Conservation (phyloP, 1,140 invertebrate species). For the Atta cephalotes region DNA sequence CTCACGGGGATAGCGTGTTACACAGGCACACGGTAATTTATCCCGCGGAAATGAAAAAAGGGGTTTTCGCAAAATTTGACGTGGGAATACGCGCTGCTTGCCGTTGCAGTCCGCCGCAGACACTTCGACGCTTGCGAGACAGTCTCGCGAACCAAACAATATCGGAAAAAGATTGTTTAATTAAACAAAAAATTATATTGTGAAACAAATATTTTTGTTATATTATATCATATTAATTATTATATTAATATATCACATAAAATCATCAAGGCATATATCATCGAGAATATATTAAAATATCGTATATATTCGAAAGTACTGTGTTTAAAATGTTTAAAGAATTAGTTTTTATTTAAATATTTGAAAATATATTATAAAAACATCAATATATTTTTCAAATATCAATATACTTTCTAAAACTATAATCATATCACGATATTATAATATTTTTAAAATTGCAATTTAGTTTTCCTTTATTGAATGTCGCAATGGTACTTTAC, state of each 20-base stretch:
- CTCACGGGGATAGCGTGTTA: constrained; percentile 61
- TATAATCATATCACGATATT: not conserved
- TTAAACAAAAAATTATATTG: not conserved
- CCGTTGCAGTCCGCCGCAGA: not conserved
- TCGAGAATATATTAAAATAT: not conserved
- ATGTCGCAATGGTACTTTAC: not conserved
- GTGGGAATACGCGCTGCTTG: constrained; percentile 34
- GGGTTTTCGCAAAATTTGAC: constrained; percentile 51
- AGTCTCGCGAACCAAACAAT: not conserved
- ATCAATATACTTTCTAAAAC: not conserved
- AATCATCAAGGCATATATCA: not conserved
- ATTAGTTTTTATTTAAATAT: not conserved
- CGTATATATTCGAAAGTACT: not conserved
- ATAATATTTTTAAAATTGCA: not conserved
- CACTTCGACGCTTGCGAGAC: constrained; percentile 1
- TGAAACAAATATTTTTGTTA: not conserved
- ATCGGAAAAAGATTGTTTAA: not conserved
- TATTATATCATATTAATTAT: not conserved
- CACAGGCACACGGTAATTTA: constrained; percentile 48
- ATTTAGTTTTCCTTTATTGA: not conserved
- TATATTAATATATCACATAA: not conserved
- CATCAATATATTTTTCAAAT: not conserved
- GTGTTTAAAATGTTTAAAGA: not conserved
- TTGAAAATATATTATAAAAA: not conserved
- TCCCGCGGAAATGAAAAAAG: constrained; percentile 49